phyloP scores from a whole-genome alignment of 2,888 invertebrate genomes.

The Temnothorax rugatulus region DNA sequence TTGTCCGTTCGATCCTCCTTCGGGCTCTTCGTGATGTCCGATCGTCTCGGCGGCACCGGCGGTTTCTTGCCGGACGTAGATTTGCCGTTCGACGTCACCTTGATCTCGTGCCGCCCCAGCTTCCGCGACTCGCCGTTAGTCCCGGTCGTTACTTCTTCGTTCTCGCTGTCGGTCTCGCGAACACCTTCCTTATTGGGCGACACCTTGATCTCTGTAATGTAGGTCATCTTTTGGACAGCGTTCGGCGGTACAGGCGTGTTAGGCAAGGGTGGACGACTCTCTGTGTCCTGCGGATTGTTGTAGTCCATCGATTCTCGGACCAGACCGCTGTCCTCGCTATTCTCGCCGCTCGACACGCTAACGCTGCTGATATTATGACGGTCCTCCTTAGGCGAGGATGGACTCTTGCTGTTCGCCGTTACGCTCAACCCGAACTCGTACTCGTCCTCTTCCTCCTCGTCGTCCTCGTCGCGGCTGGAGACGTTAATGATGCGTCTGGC shows the following conservation, averaged over 20 bases:
- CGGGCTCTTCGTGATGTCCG: slow-evolving; percentile 83
- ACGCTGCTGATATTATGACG: slow-evolving; percentile 80
- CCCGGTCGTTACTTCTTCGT: slow-evolving; percentile 73
- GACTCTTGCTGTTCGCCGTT: slow-evolving; percentile 78
- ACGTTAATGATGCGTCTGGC: slow-evolving; percentile 75
- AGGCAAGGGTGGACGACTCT: slow-evolving; percentile 84
- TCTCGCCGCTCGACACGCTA: slow-evolving; percentile 84
- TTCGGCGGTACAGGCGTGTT: slow-evolving; percentile 85
- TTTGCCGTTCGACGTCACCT: slow-evolving; percentile 82
- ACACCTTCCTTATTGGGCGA: slow-evolving; percentile 83
- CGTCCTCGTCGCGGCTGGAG: slow-evolving; percentile 63
- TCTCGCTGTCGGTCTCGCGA: slow-evolving; percentile 63
- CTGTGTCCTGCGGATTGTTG: slow-evolving; percentile 73
- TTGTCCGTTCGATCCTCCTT: slow-evolving; percentile 78
- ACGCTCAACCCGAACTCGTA: slow-evolving; percentile 79
- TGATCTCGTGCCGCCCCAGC: slow-evolving; percentile 70
- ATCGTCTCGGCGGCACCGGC: slow-evolving; percentile 87
- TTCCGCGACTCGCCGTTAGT: slow-evolving; percentile 70
- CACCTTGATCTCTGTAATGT: slow-evolving; percentile 92
- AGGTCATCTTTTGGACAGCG: slow-evolving; percentile 87
- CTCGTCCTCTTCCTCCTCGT: slow-evolving; percentile 77
- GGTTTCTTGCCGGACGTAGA: slow-evolving; percentile 84
- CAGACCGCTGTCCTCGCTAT: slow-evolving; percentile 82
- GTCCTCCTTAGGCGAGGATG: slow-evolving; percentile 71
- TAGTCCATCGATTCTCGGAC: slow-evolving; percentile 81